Base-by-base conservation (phyloP, 2,797 vertebrate genomes). In the Lindbergichthys nudifrons region DNA sequence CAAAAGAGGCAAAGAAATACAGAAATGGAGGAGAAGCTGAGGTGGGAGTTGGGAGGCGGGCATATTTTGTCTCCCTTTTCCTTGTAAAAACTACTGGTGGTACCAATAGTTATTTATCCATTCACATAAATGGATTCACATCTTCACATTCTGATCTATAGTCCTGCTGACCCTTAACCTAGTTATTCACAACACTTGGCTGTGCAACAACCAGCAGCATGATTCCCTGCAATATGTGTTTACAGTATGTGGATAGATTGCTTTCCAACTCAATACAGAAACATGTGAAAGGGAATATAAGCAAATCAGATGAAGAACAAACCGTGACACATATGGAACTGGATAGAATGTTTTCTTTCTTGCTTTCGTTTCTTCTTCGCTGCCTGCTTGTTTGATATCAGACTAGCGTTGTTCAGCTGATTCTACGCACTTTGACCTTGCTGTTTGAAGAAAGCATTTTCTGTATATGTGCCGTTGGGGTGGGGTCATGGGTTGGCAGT, bases 1-100 rank as follows among this genome's bases (percentile, higher is more conserved):
- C 81, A 90, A 89, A 92, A 92, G 85, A 89, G 82, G 83, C 87
- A 88, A 88, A 87, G 82, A 85, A 83, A 87, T 62, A 76, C 81
- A 78, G 75, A 82, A 86, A 85, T 74, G 85, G 78, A 83, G 82
- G 87, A 90, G 82, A 82, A 81, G 75, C 65, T 43, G 53, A 73
- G 65, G 62, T 26, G 68, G 70, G 65, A 72, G 12, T 70, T 60
- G 65, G 61, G 47, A 56, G 79, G 85, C 23, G 26, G 60, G 41
- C 23, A 32, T 72, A 70, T 77, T 76, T 73, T 15, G 68, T n/a
- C 19, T 53, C 23, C 51, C 53, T 81, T 62, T 26, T 78, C 60
- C 61, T 32, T 64, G 72, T 75, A 63, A 83, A 87, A 91, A 83
- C 79, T 87, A 84, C 50, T 60, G 66, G 59, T 74, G 53, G 66